Evolutionary conservation across 2,797 vertebrate species (phyloP).

Genomic region (Acanthopagrus latus): DNA sequence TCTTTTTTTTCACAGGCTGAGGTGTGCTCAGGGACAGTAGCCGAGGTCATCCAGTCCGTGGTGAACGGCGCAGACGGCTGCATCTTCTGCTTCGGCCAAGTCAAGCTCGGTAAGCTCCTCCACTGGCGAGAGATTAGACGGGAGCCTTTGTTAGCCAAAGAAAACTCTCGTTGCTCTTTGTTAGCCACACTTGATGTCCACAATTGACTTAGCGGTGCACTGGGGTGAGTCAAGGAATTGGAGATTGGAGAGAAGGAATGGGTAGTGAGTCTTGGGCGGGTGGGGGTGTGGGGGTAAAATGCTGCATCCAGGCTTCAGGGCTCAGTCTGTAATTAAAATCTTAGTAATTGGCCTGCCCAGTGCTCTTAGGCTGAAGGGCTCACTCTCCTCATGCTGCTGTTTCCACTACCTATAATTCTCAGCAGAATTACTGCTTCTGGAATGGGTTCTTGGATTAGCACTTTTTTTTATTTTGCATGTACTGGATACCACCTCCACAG

Average conservation of each 20-base stretch:
- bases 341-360: slow-evolving; percentile 79
- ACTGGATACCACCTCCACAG: slow-evolving; percentile 50
- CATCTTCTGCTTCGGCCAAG: slow-evolving; percentile 98
- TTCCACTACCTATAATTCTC: slow-evolving; percentile 64
- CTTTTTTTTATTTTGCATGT: slow-evolving; percentile 60
- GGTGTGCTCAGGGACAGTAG: slow-evolving; percentile 91
- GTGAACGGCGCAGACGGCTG: slow-evolving; percentile 98
- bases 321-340: slow-evolving; percentile 82
- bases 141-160: slow-evolving; percentile 69
- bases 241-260: slow-evolving; percentile 63
- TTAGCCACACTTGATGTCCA: slow-evolving; percentile 75
- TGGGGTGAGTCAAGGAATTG: slow-evolving; percentile 71
- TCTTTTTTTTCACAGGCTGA: slow-evolving; percentile 72
- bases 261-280: slow-evolving; percentile 25
- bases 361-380: slow-evolving; percentile 68
- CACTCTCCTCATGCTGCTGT: slow-evolving; percentile 53
- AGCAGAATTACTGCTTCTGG: slow-evolving; percentile 46
- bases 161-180: slow-evolving; percentile 77
- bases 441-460: slow-evolving; percentile 53
- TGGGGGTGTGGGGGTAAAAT: slow-evolving; percentile 43
- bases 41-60: slow-evolving; percentile 98
- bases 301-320: slow-evolving; percentile 67
- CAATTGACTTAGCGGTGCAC: slow-evolving; percentile 77
- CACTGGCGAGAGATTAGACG: slow-evolving; percentile 69
- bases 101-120: slow-evolving; percentile 92